Base-by-base conservation (phyloP, 2,797 vertebrate genomes). In the Adrianichthys oophorus region DNA sequence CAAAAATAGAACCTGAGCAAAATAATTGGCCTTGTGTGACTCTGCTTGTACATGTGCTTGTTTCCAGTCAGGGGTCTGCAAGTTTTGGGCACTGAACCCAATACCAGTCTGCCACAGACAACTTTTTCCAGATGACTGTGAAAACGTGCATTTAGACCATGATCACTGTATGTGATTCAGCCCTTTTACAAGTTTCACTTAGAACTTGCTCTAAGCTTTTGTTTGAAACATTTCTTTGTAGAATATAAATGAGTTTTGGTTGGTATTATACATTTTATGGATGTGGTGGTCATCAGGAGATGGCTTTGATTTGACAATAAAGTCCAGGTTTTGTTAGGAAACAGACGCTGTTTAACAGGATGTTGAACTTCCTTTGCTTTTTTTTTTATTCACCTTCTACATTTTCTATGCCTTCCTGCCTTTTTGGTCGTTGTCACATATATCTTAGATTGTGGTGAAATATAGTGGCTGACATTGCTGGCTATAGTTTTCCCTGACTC, bases 281-380 rank as follows among this genome's bases (percentile, higher is more conserved):
- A 69, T 53, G 61, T 63, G 74, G 32, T 29, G 58, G 40, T 53
- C 51, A 76, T 56, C 66, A 59, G 64, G 62, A 89, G 79, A 82
- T 85, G 60, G 49, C 53, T 83, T 64, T 19, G 5, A 56, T 75
- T 74, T 78, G 76, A 90, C 85, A 78, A 88, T 87, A 64, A 86
- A 74, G 70, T 21, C 32, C 80, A 56, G 71, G 79, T 62, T 86
- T 85, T 76, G 68, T 75, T 74, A 88, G 91, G 91, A 93, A 93
- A 88, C 78, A 62, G 83, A 79, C 63, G 62, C 47, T 48, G 82
- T 88, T 88, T 80, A 86, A 75, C 79, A 91, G 92, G 91, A 93
- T 90, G 89, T 75, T 69, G 56, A 79, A 85, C 82, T 92, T 93
- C 92, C 91, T 87, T 72, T 74, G 41, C 40, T 83, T 82, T 84